Percentiles rank a stretch among this genome's conserved stretches.
Evolutionary conservation across 1,140 invertebrate genomes (phyloP).

Genomic region (Bradysia coprophila): DNA sequence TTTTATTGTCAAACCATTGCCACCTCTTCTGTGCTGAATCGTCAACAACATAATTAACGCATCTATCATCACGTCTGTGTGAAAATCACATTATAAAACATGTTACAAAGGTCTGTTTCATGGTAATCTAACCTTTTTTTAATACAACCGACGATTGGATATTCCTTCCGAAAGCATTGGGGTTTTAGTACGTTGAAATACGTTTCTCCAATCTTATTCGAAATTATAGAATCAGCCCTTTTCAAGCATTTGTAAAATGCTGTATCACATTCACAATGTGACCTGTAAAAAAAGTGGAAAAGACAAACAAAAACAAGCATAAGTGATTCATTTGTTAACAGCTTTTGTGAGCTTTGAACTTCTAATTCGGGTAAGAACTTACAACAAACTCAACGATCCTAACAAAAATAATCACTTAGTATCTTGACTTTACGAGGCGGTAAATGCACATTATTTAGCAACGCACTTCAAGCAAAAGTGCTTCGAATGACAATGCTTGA

Average conservation of each 20-base stretch:
- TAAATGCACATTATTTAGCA: too few relatives aligned
- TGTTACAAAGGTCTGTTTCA: not conserved
- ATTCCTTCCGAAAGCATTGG: not conserved
- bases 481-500: too few relatives aligned
- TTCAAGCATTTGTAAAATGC: not conserved
- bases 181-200: not conserved
- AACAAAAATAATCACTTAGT: too few relatives aligned
- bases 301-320: too few relatives aligned
- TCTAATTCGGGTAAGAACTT: too few relatives aligned
- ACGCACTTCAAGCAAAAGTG: too few relatives aligned
- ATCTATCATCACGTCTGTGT: not conserved
- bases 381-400: too few relatives aligned
- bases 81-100: not conserved
- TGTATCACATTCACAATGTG: not conserved
- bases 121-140: not conserved
- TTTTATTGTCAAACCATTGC: conserved; percentile 1
- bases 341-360: too few relatives aligned
- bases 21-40: not conserved
- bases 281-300: too few relatives aligned
- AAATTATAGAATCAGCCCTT: not conserved
- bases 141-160: not conserved
- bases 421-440: too few relatives aligned
- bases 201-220: not conserved
- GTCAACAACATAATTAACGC: not conserved
- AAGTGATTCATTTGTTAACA: too few relatives aligned